Base-by-base conservation (phyloP, 2,888 invertebrate species). In the Tinea semifulvella region DNA sequence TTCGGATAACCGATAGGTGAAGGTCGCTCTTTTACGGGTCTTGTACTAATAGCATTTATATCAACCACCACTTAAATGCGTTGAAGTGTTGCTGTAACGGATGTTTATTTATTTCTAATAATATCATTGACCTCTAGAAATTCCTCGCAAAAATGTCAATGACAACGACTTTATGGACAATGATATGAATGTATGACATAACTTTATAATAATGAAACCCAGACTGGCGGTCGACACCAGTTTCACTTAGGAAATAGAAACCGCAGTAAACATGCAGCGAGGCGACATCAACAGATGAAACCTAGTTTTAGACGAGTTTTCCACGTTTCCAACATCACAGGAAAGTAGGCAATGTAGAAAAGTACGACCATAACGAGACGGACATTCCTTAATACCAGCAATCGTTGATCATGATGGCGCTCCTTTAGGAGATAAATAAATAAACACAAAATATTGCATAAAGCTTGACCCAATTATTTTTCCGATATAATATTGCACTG, bases 301-400 rank as follows among this genome's bases (percentile, higher is more conserved):
- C 71, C 75, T 72, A 71, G 70, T 65, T 76, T 57, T 56, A 64
- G 66, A 76, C 75, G 58, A 70, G 76, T 75, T 76, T 72, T 69
- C 73, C 70, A 66, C 66, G 64, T 68, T 22, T 22, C 40, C 40
- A 40, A 22, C 22, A 13, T 4, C 40, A 11, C 40, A 40, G 63
- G 76, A 79, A 79, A 77, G 76, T 75, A 72, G 76, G 72, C 62
- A 60, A 74, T 58, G 69, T 50, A 62, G 60, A 22, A 22, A 40
- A n/a, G 40, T 40, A 22, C 40, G 2, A 2, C 16, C 11, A 14
- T 14, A 31, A 31, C 14, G 14, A 31, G 31, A 31, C 31, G 11
- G 6, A 14, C 31, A 31, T 31, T 31, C 31, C 31, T 31, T 31
- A 8, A 22, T 22, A 22, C 8, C 5, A 22, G 22, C 5, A n/a